Conservation (phyloP, 2,113 vertebrate genomes). For the Serilophus lunatus region DNA sequence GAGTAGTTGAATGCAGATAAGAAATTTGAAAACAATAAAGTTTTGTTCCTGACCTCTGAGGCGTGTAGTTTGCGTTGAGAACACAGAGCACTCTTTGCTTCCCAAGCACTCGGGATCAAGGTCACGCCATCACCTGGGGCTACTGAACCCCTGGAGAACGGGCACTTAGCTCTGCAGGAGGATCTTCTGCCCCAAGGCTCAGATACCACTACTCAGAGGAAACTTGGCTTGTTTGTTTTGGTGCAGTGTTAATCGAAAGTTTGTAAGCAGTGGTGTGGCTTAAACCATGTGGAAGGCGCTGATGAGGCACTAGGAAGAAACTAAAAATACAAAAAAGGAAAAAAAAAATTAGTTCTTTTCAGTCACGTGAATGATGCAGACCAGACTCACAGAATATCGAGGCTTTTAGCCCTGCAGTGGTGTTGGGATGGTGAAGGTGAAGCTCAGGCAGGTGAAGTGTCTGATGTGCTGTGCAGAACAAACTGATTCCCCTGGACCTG, state of each 20-base stretch:
- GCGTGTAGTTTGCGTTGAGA: background rate
- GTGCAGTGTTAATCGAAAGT: background rate
- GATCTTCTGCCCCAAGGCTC: background rate
- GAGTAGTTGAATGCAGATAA: background rate
- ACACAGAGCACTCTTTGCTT: background rate
- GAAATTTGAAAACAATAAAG: constrained; percentile 45
- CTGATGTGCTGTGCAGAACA: background rate
- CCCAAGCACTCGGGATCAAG: background rate
- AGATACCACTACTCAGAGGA: background rate
- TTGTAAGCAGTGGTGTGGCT: background rate
- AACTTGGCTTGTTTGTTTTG: background rate
- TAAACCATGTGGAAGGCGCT: background rate
- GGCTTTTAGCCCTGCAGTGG: background rate
- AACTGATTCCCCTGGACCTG: background rate
- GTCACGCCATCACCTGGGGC: background rate
- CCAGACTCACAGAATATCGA: background rate
- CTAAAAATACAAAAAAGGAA: background rate
- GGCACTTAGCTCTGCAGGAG: background rate
- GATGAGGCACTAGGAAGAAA: background rate
- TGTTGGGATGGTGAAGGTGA: background rate
- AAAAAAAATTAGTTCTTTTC: background rate
- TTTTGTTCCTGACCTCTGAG: constrained; percentile 37
- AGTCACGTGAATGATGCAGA: background rate
- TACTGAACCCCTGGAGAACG: background rate
- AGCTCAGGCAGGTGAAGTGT: background rate